phyloP scores from a whole-genome alignment of 2,888 invertebrate species.

The Malachius bipustulatus region DNA sequence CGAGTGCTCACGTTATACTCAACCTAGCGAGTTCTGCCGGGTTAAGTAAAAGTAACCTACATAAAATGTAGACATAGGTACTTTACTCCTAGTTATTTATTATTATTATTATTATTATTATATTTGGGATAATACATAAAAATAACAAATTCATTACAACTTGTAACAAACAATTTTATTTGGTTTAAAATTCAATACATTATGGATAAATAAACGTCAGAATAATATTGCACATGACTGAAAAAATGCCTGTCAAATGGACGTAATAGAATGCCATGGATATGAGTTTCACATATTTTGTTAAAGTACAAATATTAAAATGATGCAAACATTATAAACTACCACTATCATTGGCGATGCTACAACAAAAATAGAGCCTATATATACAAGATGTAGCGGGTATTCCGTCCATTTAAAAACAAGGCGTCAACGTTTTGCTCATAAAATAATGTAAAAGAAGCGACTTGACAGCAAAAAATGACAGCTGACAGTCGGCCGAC shows the following conservation, averaged over 20 bases:
- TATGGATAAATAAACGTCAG: slow-evolving; percentile 39
- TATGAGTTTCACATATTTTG: slow-evolving; percentile 24
- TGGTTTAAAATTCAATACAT: slow-evolving; percentile 39
- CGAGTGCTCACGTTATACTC: too few species aligned
- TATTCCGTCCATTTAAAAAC: slow-evolving; percentile 36
- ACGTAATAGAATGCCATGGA: slow-evolving; percentile 33
- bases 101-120: too few species aligned
- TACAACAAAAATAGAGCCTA: slow-evolving; percentile 30
- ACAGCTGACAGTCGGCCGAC: slow-evolving; percentile 22
- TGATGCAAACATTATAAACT: slow-evolving; percentile 19
- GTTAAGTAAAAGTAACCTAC: too few species aligned
- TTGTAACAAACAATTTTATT: slow-evolving; percentile 40
- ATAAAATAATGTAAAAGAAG: slow-evolving; percentile 29
- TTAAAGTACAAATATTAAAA: slow-evolving; percentile 22
- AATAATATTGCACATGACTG: slow-evolving; percentile 40
- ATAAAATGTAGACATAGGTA: too few species aligned
- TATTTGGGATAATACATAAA: too few species aligned
- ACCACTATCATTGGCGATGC: slow-evolving; percentile 9
- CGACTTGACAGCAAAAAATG: slow-evolving; percentile 24
- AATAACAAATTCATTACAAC: slow-evolving; percentile 9
- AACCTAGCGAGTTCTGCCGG: too few species aligned
- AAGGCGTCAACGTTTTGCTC: slow-evolving; percentile 26
- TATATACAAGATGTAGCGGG: slow-evolving; percentile 34
- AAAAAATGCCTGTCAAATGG: slow-evolving; percentile 38
- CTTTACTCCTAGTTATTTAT: too few species aligned